phyloP scores from a whole-genome alignment of 2,797 vertebrate genomes.

The Pangasius macronema region DNA sequence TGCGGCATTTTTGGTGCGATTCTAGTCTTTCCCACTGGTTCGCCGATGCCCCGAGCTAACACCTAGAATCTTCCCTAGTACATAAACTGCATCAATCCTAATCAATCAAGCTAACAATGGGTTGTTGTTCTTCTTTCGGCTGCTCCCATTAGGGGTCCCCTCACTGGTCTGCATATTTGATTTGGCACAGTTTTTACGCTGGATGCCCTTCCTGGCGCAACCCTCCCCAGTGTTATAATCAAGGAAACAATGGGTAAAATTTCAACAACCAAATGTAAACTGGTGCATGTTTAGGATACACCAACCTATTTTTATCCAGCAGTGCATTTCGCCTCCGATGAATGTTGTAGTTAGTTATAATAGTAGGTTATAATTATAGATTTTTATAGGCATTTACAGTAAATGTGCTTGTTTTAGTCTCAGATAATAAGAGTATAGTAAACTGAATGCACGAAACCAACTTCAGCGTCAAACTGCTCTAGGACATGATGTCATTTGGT shows the following conservation, averaged over 20 bases:
- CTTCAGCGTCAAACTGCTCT: neutral
- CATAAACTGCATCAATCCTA: neutral
- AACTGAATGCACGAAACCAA: conserved; percentile 4
- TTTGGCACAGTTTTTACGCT: no score
- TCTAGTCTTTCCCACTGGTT: neutral
- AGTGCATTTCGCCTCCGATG: neutral
- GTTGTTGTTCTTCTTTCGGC: neutral
- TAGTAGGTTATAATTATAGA: conserved; percentile 31
- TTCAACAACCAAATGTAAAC: neutral
- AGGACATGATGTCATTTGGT: conserved; percentile 34
- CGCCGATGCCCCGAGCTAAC: no score
- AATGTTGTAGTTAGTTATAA: neutral
- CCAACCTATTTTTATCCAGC: neutral
- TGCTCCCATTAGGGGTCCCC: no score
- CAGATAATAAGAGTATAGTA: conserved; percentile 19
- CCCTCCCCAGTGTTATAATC: neutral
- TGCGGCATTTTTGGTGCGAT: neutral
- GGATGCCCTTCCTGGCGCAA: no score
- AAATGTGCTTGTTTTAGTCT: conserved; percentile 20
- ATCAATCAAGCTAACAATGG: neutral
- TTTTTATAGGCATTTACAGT: neutral
- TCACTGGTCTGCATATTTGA: no score
- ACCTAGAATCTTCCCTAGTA: neutral
- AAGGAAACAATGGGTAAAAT: neutral
- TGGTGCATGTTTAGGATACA: no score